These are phyloP conservation scores for Nettapus auritus DNA, from an alignment of 2,113 vertebrate genomes.

Conservation along the genomic window DNA sequence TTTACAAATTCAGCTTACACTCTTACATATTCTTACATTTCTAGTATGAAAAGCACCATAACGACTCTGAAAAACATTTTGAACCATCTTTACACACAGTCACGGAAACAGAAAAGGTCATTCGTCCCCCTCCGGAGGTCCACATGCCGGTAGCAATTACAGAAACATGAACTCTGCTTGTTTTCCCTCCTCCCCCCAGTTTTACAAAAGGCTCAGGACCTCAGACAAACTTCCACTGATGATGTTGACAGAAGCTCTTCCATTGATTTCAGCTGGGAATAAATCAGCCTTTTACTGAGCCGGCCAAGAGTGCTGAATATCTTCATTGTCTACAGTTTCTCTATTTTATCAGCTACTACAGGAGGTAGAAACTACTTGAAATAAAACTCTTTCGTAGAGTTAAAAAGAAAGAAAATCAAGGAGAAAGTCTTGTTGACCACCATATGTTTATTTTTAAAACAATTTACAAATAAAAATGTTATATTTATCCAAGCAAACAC, in stretches of 20 bases:
- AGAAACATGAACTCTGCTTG: neutral
- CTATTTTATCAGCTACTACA: neutral
- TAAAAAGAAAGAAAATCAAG: slow-evolving; percentile 1
- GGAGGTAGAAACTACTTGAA: neutral
- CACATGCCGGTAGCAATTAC: neutral
- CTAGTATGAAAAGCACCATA: neutral
- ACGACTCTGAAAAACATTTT: neutral
- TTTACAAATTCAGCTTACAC: neutral
- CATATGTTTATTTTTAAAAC: slow-evolving; percentile 78
- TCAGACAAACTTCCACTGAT: neutral
- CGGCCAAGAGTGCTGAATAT: neutral
- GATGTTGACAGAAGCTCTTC: neutral
- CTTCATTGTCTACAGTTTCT: neutral
- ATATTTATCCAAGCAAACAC: slow-evolving; percentile 75
- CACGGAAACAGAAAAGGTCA: neutral
- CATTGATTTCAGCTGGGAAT: neutral
- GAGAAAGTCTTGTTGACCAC: slow-evolving; percentile 64
- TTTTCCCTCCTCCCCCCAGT: neutral
- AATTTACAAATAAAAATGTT: slow-evolving; percentile 78
- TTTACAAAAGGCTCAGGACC: neutral
- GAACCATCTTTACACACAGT: neutral
- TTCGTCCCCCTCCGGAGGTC: neutral
- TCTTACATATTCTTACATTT: neutral
- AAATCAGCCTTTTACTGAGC: neutral
- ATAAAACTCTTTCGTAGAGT: neutral